Conservation (phyloP, 2,113 vertebrate genomes). For the Hiodon alosoides region DNA sequence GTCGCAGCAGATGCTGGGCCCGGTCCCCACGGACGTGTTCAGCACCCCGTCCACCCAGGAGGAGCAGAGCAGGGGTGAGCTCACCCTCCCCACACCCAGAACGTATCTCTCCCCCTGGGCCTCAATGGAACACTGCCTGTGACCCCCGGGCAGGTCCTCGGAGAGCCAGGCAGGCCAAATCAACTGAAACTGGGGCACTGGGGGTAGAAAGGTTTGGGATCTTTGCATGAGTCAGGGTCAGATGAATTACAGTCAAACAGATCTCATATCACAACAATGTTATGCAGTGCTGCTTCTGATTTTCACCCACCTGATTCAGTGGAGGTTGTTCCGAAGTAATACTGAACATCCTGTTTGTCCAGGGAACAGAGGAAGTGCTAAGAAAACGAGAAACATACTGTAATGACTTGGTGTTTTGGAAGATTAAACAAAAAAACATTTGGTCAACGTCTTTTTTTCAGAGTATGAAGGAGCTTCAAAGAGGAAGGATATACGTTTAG, state of each 20-base stretch:
- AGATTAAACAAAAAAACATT: conserved; percentile 4
- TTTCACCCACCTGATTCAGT: conserved; percentile 45
- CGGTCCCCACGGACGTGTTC: conserved; percentile 31
- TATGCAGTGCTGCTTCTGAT: background rate
- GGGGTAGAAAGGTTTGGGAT: background rate
- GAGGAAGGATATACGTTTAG: background rate
- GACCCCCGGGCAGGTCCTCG: background rate
- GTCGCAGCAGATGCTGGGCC: conserved; percentile 22
- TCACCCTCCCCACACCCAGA: conserved; percentile 18
- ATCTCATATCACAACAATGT: background rate
- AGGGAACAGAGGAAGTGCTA: conserved; percentile 42
- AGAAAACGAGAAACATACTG: conserved; percentile 13
- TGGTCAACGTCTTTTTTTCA: background rate
- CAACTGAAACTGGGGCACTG: conserved; percentile 39
- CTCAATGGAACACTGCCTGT: conserved; percentile 26
- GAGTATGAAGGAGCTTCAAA: background rate
- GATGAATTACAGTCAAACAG: background rate
- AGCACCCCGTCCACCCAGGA: conserved; percentile 13
- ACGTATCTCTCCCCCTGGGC: conserved; percentile 21
- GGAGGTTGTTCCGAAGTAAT: conserved; percentile 37
- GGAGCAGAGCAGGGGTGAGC: conserved; percentile 23
- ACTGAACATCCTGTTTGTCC: conserved; percentile 29
- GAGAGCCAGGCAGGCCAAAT: conserved; percentile 32
- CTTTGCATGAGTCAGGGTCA: background rate
- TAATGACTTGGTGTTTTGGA: background rate